Base-by-base conservation (phyloP, 1,140 invertebrate genomes). In the Hestina assimilis region DNA sequence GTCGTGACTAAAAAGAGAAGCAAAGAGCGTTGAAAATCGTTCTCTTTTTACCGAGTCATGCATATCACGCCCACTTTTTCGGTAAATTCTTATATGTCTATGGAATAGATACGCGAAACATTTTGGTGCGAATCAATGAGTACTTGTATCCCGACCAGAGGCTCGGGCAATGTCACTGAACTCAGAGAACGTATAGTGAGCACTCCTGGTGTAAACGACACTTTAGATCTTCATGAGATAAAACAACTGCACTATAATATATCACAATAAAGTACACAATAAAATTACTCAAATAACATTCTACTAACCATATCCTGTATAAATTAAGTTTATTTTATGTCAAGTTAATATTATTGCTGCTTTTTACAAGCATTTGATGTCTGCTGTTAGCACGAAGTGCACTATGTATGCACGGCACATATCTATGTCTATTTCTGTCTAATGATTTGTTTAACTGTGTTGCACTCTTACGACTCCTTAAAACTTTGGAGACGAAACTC, bases 401-500 rank as follows among this genome's bases (percentile, higher is more conserved):
- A 63, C 63, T 48, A 40, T 69, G 65, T 63, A 60, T 65, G 66
- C 69, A 67, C 72, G 58, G 57, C 57, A 65, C 63, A 53, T 69
- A 57, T 66, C 59, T 63, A 60, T 63, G 52, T 67, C 53, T 69
- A 53, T 58, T 55, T 56, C 54, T 59, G 57, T 59, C 50, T 53
- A 53, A 66, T 61, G 51, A 61, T 63, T 57, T 63, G 51, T 54
- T 14, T 46, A 20, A 58, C 55, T 59, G 60, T 40, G 50, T 61
- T 65, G 59, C 66, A 69, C 66, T 62, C 40, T 43, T 64, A 64
- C 52, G 46, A 48, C 59, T 69, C 66, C 66, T 70, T 59, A 56
- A 70, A 72, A 75, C 58, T 73, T 72, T 70, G 68, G 82, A 87
- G 75, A 83, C 75, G 75, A 85, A 66, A 67, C 68, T 85, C 81